Base-by-base conservation (phyloP, 2,797 vertebrate species). In the Leptatherina wallacei region DNA sequence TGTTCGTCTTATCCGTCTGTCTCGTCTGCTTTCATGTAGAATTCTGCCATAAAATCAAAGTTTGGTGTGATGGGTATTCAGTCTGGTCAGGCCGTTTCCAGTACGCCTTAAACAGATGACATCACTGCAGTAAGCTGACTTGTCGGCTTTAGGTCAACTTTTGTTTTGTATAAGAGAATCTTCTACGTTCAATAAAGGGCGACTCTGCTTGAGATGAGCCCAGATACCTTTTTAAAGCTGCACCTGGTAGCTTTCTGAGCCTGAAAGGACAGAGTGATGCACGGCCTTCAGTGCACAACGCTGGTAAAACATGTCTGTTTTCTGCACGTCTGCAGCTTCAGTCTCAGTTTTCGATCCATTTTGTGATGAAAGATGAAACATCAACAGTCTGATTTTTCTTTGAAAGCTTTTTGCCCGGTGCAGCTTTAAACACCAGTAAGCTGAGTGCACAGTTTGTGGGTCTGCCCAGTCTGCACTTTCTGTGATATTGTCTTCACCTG, bases 31-130 rank as follows among this genome's bases (percentile, higher is more conserved):
- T 63, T 75, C 29, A 7, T 30, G 61, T 72, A 24, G 51, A 30
- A 12, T 40, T 29, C 16, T 63, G 18, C 22, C 35, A 68, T 47
- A 4, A 71, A 65, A 42, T 38, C 36, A 61, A 64, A 42, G 56
- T 61, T 69, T 62, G 55, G 51, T 80, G 60, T 74, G 62, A 64
- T 38, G 3, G 40, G 60, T 52, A 14, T 57, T 73, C 14, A 13
- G 71, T 24, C 30, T 33, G 69, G 60, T 80, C 44, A 47, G 55
- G 12, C 58, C 40, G 18, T 35, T 69, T 62, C 70, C 38, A 54
- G 78, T 64, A 82, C 83, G 80, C 85, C 86, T 89, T 84, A 88
- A 27, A 78, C 57, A 65, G 42, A 82, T 3, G 44, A 70, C 63
- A 54, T 55, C 11, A n/a, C 51, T 51, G 1, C 44, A 20, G 54